phyloP scores from a whole-genome alignment of 2,113 vertebrate genomes.

The Hydrochoerus hydrochaeris region DNA sequence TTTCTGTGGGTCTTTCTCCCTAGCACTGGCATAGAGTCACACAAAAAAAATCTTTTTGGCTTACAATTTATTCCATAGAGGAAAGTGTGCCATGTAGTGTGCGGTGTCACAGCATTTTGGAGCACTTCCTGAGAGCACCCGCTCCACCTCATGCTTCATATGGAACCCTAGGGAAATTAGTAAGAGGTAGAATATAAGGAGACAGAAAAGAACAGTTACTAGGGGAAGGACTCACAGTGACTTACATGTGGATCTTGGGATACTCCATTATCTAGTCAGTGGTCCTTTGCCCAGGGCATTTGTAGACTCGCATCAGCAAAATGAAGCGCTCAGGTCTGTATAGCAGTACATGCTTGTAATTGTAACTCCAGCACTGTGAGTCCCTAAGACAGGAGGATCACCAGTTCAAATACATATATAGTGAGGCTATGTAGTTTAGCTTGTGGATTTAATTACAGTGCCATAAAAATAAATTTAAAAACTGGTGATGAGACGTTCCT shows the following conservation, averaged over 20 bases:
- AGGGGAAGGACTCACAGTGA: background rate
- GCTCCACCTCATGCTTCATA: background rate
- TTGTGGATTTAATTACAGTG: no score
- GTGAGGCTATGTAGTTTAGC: no score
- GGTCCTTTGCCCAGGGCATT: background rate
- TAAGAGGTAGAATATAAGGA: background rate
- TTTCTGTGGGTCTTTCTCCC: background rate
- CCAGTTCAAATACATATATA: no score
- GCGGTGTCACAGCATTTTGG: background rate
- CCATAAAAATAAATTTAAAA: background rate
- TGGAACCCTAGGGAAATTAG: background rate
- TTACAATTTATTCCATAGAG: background rate
- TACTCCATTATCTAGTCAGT: background rate
- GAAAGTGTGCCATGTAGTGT: background rate
- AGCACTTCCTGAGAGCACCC: background rate
- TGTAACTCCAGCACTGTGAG: background rate
- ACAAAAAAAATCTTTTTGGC: background rate
- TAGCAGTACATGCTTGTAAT: background rate
- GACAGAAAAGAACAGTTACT: background rate
- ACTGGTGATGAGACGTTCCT: background rate
- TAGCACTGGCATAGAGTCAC: background rate
- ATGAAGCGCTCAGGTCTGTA: background rate
- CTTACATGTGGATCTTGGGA: background rate
- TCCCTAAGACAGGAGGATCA: background rate
- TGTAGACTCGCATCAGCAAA: background rate